Evolutionary conservation across 2,113 vertebrate genomes (phyloP), one percentile per base, ranked within the genome.

Genomic region (Todiramphus chloris): DNA sequence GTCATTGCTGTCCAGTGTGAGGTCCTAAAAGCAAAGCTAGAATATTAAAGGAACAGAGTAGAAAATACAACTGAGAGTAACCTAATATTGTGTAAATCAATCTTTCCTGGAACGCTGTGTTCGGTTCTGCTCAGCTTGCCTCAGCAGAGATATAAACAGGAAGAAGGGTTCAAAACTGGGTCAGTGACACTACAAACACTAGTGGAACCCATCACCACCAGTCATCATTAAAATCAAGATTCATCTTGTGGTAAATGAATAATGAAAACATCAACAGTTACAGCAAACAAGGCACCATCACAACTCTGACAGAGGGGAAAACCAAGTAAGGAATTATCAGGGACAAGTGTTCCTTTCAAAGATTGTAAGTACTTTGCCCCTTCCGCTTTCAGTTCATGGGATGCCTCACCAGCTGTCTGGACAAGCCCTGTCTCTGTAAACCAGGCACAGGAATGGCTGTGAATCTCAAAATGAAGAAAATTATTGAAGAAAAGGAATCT

Each of bases 91-190:
- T 89, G 37, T 75, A 94, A 92, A 91, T 93, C 64, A 87, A 5
- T 89, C 68, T 82, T 91, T 94, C 30, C 77, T 87, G 77, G 51
- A 70, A 89, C 75, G 25, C 18, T 84, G 16, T 5, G 3, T 55
- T 93, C 75, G 74, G 7, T 88, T 86, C 76, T 92, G 60, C 58
- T 84, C 51, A 70, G 48, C 50, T 89, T 93, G 60, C 69, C 80
- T 72, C 73, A 64, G 64, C n/a, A 75, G 80, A 91, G 48, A 51
- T 82, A 72, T 87, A 94, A 97, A 95, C 94, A 92, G 89, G 93
- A 95, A 89, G 50, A 62, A 86, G 48, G 7, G 91, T 94, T 94
- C 80, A 96, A 70, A 83, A 78, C 43, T 60, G 80, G 64, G 87
- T 94, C 93, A 91, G 18, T 84, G 70, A 90, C 30, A 53, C 66